phyloP scores from a whole-genome alignment of 2,797 vertebrate genomes.

The Gymnothorax javanicus region DNA sequence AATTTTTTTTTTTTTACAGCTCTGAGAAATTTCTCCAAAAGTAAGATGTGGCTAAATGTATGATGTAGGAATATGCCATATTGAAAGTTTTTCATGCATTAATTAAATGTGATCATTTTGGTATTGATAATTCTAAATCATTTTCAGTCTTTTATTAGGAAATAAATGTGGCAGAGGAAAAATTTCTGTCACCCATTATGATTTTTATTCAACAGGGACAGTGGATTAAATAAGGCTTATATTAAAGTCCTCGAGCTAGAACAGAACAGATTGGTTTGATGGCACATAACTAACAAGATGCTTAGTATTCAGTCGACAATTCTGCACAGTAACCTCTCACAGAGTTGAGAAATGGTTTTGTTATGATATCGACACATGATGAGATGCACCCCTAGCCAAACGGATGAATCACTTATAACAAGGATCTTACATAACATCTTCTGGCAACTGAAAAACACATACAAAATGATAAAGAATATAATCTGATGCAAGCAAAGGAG shows the following conservation, averaged over 20 bases:
- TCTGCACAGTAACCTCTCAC: background rate
- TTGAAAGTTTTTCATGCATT: background rate
- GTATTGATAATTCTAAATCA: background rate
- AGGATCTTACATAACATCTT: background rate
- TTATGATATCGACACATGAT: background rate
- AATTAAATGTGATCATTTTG: background rate
- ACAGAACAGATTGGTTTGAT: background rate
- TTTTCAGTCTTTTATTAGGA: background rate
- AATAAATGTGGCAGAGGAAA: background rate
- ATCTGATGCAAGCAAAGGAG: background rate
- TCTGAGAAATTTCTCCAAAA: background rate
- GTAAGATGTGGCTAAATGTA: background rate
- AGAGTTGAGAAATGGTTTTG: background rate
- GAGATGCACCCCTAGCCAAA: background rate
- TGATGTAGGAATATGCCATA: background rate
- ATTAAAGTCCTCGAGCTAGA: background rate
- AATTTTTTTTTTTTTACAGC: background rate
- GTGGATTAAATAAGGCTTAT: background rate
- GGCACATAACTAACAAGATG: too few relatives aligned
- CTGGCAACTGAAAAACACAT: background rate
- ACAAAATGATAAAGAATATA: background rate
- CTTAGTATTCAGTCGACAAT: background rate
- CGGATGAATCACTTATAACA: background rate
- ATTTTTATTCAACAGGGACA: background rate
- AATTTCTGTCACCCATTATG: background rate